Conservation (phyloP, 2,888 invertebrate genomes). For the Drosophila buzzatii region DNA sequence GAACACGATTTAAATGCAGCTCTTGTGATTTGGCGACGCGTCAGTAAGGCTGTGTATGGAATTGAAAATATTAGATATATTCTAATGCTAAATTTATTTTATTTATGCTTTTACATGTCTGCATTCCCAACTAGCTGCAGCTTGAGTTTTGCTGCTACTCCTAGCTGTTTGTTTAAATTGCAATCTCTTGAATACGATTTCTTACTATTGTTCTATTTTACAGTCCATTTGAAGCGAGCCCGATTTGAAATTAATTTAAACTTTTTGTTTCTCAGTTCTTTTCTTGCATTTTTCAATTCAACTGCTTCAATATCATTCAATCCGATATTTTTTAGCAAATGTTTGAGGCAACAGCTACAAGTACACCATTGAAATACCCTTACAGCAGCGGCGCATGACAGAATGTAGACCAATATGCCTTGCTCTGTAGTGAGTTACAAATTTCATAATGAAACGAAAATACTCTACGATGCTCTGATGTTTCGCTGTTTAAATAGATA, state of each 20-base stretch:
- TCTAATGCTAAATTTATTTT: background rate
- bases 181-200: background rate
- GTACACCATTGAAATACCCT: constrained; percentile 8
- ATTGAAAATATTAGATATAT: background rate
- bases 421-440: too few species aligned
- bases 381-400: too few species aligned
- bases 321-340: background rate
- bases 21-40: background rate
- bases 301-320: constrained; percentile 19
- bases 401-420: background rate
- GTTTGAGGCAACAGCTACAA: too few species aligned
- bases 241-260: constrained; percentile 12
- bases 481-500: constrained; percentile 1
- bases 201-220: background rate
- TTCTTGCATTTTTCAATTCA: constrained; percentile 30
- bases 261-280: constrained; percentile 6
- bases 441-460: background rate
- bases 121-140: background rate
- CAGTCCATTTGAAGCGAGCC: too few species aligned
- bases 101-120: background rate
- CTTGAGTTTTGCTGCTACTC: background rate
- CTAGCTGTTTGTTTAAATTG: background rate
- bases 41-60: background rate
- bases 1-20: constrained; percentile 7
- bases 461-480: background rate